Conservation (phyloP, 2,113 vertebrate genomes). For the Sylvietta virens region DNA sequence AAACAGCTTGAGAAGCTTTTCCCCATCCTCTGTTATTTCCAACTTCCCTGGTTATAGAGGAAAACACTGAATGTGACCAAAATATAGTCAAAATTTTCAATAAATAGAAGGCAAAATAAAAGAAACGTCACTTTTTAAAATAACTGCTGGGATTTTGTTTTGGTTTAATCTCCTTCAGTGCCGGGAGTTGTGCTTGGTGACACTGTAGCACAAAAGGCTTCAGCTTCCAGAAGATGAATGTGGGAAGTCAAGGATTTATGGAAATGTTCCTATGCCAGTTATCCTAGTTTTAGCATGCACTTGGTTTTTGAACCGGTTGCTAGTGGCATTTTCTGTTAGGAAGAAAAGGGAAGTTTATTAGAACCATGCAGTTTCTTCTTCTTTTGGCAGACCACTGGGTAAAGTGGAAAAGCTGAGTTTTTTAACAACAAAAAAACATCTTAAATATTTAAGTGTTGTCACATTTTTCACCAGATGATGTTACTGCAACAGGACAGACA, state of each 20-base stretch:
- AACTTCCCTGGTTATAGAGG: background rate
- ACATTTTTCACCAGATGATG: background rate
- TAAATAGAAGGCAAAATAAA: background rate
- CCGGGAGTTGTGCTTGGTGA: background rate
- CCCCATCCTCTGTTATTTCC: background rate
- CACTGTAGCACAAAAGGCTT: background rate
- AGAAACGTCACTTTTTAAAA: fast-evolving
- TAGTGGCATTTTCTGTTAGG: background rate
- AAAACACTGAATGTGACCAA: background rate
- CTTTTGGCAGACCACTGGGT: background rate
- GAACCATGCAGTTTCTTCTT: background rate
- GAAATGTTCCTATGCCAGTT: background rate
- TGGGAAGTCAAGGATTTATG: background rate
- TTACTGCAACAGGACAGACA: background rate
- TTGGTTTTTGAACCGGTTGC: background rate
- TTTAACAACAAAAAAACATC: background rate
- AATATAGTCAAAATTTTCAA: background rate
- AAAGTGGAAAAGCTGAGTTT: background rate
- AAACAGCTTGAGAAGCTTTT: background rate
- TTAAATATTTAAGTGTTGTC: background rate
- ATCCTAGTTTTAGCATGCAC: background rate
- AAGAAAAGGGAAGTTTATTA: background rate
- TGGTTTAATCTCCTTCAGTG: background rate
- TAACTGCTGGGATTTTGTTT: background rate
- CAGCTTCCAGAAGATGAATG: background rate